Percentiles rank a stretch among this genome's conserved stretches.
These are phyloP conservation scores for Neotoma lepida DNA, from an alignment of 2,113 vertebrate species.

Conservation along the genomic window DNA sequence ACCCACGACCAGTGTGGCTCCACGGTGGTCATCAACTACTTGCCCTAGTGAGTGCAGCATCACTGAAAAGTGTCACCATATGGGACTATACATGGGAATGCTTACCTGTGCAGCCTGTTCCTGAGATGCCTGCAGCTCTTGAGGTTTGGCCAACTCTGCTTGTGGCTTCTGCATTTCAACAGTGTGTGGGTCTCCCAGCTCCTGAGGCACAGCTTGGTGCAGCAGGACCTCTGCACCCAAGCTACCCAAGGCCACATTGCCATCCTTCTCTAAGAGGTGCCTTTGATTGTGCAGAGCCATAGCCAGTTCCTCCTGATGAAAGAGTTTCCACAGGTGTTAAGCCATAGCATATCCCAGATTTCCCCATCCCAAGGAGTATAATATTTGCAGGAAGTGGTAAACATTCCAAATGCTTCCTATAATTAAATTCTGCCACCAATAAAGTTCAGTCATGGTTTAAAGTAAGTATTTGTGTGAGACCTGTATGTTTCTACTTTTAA, in stretches of 20 bases:
- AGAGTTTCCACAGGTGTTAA: background rate
- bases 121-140: background rate
- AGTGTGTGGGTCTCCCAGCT: slow-evolving; percentile 80
- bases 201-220: slow-evolving; percentile 85
- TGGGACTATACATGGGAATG: background rate
- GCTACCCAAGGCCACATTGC: slow-evolving; percentile 83
- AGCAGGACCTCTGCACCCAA: slow-evolving; percentile 85
- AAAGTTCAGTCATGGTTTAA: background rate
- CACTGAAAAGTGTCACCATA: fast-evolving
- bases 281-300: slow-evolving; percentile 82
- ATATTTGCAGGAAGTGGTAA: background rate
- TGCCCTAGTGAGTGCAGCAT: background rate
- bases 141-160: background rate
- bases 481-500: background rate
- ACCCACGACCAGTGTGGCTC: fast-evolving
- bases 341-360: background rate
- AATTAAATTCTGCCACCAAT: background rate
- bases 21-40: too few species aligned
- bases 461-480: background rate
- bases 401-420: background rate
- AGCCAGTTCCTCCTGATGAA: slow-evolving; percentile 74
- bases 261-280: slow-evolving; percentile 85
- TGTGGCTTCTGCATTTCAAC: slow-evolving; percentile 77
- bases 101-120: background rate
- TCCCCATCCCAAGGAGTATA: background rate